Evolutionary conservation across 2,888 invertebrate genomes (phyloP), one percentile per base, ranked within the genome.

Genomic region (Coelinius sp.): DNA sequence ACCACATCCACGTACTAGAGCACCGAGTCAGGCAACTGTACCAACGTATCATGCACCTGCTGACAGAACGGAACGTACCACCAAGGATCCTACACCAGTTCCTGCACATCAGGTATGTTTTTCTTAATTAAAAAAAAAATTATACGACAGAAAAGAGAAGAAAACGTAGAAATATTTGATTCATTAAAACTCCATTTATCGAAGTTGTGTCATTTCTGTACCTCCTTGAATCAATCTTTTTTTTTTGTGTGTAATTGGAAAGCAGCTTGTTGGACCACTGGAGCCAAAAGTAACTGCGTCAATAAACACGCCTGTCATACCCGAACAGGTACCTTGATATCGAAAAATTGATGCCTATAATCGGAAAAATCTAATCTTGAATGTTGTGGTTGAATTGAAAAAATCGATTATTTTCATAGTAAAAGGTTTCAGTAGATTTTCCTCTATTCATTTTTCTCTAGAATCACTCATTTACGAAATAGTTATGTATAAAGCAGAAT

Each of bases 281-380:
- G 88, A 88, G 82, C 88, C 83, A 84, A 88, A 88, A 85, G 79
- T 86, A 80, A 85, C 85, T 76, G 83, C 87, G 83, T 85, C 88
- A 81, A 84, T 88, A 83, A 87, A 85, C 82, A 85, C 88, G 80
- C 86, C 88, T 85, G 85, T 86, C 81, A 86, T 88, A 80, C 85
- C 88, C 72, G 89, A 89, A 78, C 89, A 89, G 89, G 89, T 89
- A 88, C 73, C 73, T 72, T 35, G 24, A 31, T 27, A 12, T 44
- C 12, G 12, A 44, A 65, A 49, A 52, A 27, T 59, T 59, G 35
- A 25, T 35, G 59, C 14, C 41, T 41, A n/a, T n/a, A n/a, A n/a
- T n/a, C n/a, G n/a, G n/a, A n/a, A n/a, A n/a, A n/a, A n/a, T n/a
- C n/a, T n/a, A n/a, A n/a, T n/a, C n/a, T n/a, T n/a, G n/a, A n/a